Conservation (phyloP, 1,140 invertebrate species). For the Latrodectus geometricus region DNA sequence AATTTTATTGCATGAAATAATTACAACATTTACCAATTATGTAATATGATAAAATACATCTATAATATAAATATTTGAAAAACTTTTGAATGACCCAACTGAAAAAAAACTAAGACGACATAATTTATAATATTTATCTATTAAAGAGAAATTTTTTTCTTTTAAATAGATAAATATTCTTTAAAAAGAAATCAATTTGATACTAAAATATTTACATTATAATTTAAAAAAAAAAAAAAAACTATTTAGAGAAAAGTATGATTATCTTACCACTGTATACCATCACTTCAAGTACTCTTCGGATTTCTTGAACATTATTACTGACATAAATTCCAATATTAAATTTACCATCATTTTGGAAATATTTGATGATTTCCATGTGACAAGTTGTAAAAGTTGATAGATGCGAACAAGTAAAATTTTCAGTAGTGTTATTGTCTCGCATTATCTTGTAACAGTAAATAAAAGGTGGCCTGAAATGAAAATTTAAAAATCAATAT, state of each 20-base stretch:
- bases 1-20: too few relatives aligned
- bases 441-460: slow-evolving; percentile 32
- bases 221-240: background rate
- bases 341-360: slow-evolving; percentile 38
- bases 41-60: too few relatives aligned
- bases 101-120: too few relatives aligned
- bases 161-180: background rate
- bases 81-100: too few relatives aligned
- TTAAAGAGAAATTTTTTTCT: too few relatives aligned
- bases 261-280: slow-evolving; percentile 50
- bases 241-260: background rate
- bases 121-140: too few relatives aligned
- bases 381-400: slow-evolving; percentile 32
- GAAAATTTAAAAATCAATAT: background rate
- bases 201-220: background rate
- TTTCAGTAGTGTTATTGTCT: slow-evolving; percentile 23
- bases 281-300: slow-evolving; percentile 41
- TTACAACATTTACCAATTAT: too few relatives aligned
- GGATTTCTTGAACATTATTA: slow-evolving; percentile 38
- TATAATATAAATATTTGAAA: too few relatives aligned
- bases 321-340: slow-evolving; percentile 49
- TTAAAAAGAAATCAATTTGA: background rate
- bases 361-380: slow-evolving; percentile 41
- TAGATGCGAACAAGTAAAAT: slow-evolving; percentile 40
- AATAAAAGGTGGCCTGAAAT: slow-evolving; percentile 24